phyloP scores from a whole-genome alignment of 2,113 vertebrate species.

The Pseudonaja textilis region DNA sequence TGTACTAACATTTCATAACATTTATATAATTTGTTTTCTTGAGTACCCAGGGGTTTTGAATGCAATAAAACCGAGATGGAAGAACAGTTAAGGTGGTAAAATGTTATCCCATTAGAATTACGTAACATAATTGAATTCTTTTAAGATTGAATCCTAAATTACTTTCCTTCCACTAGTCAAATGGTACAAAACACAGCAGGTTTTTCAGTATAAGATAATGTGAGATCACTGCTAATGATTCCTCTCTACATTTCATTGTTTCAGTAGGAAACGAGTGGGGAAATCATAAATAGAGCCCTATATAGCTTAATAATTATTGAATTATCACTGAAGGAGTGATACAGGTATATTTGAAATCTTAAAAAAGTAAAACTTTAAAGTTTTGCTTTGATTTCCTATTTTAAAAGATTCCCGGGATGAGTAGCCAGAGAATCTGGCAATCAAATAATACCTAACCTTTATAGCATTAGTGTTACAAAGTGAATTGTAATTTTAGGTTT shows the following conservation, averaged over 20 bases:
- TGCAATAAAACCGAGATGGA: background rate
- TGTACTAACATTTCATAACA: background rate
- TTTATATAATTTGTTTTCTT: constrained; percentile 12
- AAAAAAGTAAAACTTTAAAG: background rate
- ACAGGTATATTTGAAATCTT: background rate
- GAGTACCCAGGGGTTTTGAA: background rate
- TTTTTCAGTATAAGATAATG: background rate
- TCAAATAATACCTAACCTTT: background rate
- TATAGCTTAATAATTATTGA: background rate
- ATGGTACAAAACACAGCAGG: no score
- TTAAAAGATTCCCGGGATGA: background rate
- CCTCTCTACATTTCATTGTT: background rate
- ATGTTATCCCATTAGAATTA: background rate
- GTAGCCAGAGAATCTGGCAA: background rate
- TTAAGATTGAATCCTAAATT: background rate
- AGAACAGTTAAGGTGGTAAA: background rate
- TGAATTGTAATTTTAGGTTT: background rate
- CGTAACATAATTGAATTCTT: background rate
- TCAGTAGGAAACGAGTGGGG: background rate
- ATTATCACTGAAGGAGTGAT: background rate
- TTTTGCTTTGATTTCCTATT: background rate
- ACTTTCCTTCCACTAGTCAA: background rate
- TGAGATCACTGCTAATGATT: background rate
- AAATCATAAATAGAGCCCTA: background rate
- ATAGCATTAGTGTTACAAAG: background rate